Evolutionary conservation across 2,113 vertebrate species (phyloP), one percentile per base, ranked within the genome.

Genomic region (Salvator merianae): DNA sequence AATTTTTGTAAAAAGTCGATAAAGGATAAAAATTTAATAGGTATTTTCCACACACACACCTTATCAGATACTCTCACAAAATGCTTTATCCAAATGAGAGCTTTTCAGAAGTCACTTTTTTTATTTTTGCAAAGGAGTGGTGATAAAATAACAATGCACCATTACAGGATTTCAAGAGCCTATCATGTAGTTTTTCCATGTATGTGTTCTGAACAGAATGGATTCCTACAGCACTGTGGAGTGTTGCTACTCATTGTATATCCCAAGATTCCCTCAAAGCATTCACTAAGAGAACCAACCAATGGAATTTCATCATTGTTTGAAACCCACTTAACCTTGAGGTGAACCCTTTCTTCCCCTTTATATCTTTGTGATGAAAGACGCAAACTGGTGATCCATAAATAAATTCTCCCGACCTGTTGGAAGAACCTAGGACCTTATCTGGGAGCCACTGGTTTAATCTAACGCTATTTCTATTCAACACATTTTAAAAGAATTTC

Each of bases 251-350:
- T 71, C 55, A 79, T 65, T 78, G 63, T 69, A 43, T 43, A 47
- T 50, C 4, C 38, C 30, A 78, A 65, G 40, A 9, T 79, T 85
- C 77, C 83, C 16, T 59, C 69, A 79, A 79, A 62, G n/a, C 36
- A 71, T 24, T 79, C 47, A 32, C n/a, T 28, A 84, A 79, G 38
- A 66, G 38, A 59, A 84, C 38, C 59, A 28, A 63, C 50, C 55
- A 34, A n/a, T 53, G 28, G 70, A 82, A 82, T 82, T 82, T 74
- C 38, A 74, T 74, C 70, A 74, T 82, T 82, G 70, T 82, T 62
- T n/a, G 3, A 85, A 40, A 79, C 38, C 77, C 55, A 73, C 55
- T 79, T 84, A 84, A 85, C 68, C 77, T 73, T 79, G 59, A 66
- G 63, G 32, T 85, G 76, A 85, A 85, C 77, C 70, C 77, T 79